Conservation (phyloP, 2,888 invertebrate genomes). For the Scaptomyza caliginosa region DNA sequence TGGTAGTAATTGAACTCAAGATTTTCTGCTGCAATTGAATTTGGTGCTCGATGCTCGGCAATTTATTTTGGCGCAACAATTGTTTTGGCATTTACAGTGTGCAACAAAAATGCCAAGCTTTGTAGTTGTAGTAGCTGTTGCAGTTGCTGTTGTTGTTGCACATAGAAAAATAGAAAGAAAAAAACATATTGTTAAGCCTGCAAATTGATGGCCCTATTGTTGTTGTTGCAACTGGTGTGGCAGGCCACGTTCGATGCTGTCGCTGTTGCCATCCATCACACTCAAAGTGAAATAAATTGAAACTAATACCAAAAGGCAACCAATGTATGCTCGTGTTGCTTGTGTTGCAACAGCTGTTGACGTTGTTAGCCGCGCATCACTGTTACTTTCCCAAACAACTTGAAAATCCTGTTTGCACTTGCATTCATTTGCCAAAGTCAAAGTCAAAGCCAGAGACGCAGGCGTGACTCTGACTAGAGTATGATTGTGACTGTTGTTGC, state of each 20-base stretch:
- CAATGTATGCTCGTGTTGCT: slow-evolving; percentile 56
- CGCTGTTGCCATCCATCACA: slow-evolving; percentile 75
- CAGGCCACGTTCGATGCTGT: slow-evolving; percentile 58
- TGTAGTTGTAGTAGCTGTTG: not conserved
- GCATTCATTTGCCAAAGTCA: slow-evolving; percentile 60
- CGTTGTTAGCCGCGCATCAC: slow-evolving; percentile 36
- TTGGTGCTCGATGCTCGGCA: slow-evolving; percentile 36
- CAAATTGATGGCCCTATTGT: slow-evolving; percentile 51
- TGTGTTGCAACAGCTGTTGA: slow-evolving; percentile 43
- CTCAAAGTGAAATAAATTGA: slow-evolving; percentile 78
- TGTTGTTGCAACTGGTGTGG: slow-evolving; percentile 34
- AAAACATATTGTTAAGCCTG: slow-evolving; percentile 34
- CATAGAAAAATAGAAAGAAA: no score
- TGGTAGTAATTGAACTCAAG: slow-evolving; percentile 27
- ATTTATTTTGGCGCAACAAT: slow-evolving; percentile 72
- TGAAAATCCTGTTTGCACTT: slow-evolving; percentile 64
- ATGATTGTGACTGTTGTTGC: not conserved
- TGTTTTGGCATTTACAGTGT: slow-evolving; percentile 73
- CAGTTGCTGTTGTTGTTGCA: no score
- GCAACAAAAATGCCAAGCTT: slow-evolving; percentile 31
- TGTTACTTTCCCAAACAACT: slow-evolving; percentile 66
- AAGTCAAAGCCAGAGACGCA: slow-evolving; percentile 22
- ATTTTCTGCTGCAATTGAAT: slow-evolving; percentile 46
- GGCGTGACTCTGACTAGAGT: not conserved
- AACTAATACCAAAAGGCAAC: slow-evolving; percentile 78